Percentiles rank a stretch among this genome's conserved stretches.
phyloP scores from a whole-genome alignment of 2,888 invertebrate genomes.

The Mylabris sibirica region DNA sequence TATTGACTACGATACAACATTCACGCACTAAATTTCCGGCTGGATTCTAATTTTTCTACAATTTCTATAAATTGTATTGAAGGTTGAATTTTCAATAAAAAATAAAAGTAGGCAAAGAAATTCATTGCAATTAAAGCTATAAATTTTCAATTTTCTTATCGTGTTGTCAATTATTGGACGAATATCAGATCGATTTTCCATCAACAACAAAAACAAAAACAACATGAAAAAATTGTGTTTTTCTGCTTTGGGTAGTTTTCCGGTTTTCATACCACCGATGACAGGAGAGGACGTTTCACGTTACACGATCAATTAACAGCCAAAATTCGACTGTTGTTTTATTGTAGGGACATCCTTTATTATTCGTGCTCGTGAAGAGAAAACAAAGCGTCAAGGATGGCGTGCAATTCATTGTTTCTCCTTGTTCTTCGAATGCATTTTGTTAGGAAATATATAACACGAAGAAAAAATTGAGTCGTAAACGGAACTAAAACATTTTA shows the following conservation, averaged over 20 bases:
- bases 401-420: no score
- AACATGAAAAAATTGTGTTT: neutral
- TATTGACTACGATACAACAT: neutral
- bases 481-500: slow-evolving; percentile 20
- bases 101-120: neutral
- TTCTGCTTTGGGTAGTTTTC: neutral
- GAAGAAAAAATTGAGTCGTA: neutral
- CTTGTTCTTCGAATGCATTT: no score
- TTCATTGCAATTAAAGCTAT: neutral
- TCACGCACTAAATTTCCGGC: neutral
- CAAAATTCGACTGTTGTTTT: no score
- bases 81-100: neutral
- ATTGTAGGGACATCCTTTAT: no score
- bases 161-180: neutral
- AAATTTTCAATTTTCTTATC: slow-evolving; percentile 1
- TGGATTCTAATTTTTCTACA: neutral
- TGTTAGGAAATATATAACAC: no score
- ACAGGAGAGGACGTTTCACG: no score
- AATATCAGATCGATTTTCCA: neutral
- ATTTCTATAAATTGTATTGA: neutral
- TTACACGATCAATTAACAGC: no score
- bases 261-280: no score
- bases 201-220: neutral
- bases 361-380: no score
- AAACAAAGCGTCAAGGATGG: no score